These are phyloP conservation scores for Melanogrammus aeglefinus DNA, from an alignment of 2,797 vertebrate genomes.

Conservation along the genomic window DNA sequence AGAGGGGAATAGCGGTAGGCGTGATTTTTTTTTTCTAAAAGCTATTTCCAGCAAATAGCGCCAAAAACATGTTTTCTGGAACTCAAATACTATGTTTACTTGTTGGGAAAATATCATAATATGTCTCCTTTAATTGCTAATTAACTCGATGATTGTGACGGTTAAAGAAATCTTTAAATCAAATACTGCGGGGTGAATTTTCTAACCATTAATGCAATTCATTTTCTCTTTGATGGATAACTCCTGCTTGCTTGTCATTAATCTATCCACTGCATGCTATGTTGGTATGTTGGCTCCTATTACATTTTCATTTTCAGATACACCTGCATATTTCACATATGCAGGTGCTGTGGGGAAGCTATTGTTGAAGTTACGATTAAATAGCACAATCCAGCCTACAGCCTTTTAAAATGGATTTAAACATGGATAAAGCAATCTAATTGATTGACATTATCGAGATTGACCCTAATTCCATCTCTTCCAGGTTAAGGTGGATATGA, in stretches of 20 bases:
- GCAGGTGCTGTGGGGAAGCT: not conserved
- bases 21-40: too few species aligned
- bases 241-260: not conserved
- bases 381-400: not conserved
- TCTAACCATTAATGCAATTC: conserved; percentile 9
- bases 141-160: conserved; percentile 16
- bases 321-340: not conserved
- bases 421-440: not conserved
- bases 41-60: too few species aligned
- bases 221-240: conserved; percentile 3
- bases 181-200: not conserved
- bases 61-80: too few species aligned
- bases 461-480: not conserved
- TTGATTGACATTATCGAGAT: not conserved
- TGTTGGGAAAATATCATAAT: too few species aligned
- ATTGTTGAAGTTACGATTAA: not conserved
- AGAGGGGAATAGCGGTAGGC: too few species aligned
- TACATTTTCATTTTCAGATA: not conserved
- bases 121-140: conserved; percentile 9
- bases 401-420: not conserved
- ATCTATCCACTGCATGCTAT: not conserved
- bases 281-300: not conserved
- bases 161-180: conserved; percentile 16
- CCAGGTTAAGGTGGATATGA: not conserved
- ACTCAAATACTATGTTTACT: too few species aligned